phyloP scores from a whole-genome alignment of 2,797 vertebrate species.

The Capromys pilorides region DNA sequence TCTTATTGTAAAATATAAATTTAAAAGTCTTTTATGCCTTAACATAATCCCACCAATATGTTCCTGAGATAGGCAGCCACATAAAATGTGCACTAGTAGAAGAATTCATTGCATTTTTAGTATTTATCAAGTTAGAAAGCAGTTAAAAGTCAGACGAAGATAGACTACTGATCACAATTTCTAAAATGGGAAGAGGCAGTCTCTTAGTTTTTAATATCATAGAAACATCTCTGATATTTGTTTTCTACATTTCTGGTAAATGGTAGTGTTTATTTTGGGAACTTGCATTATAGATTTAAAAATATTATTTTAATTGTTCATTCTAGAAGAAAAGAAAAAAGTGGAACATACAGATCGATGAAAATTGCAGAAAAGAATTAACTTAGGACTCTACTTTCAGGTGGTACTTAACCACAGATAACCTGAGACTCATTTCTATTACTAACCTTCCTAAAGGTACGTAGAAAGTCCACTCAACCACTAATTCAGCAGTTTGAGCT shows the following conservation, averaged over 20 bases:
- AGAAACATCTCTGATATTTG: not conserved
- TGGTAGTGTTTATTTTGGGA: not conserved
- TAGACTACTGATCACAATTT: not conserved
- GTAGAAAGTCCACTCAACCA: not conserved
- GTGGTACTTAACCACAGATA: not conserved
- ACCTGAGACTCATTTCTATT: not conserved
- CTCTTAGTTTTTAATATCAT: not conserved
- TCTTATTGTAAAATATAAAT: not conserved
- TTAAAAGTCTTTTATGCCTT: not conserved
- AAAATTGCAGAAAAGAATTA: not conserved
- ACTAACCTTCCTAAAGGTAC: not conserved
- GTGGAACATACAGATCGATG: not conserved
- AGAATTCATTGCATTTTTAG: not conserved
- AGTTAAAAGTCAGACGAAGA: not conserved
- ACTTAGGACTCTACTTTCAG: not conserved
- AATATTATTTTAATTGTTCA: constrained; percentile 4
- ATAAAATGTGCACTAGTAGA: not conserved
- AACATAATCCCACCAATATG: not conserved
- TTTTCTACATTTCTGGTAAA: not conserved
- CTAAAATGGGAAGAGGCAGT: not conserved
- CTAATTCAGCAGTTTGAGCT: not conserved
- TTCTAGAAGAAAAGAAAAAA: not conserved
- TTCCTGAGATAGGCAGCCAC: not conserved
- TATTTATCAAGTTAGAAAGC: not conserved
- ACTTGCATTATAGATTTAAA: not conserved